Evolutionary conservation across 2,797 vertebrate genomes (phyloP).

Genomic region (Jordanella pulchra): DNA sequence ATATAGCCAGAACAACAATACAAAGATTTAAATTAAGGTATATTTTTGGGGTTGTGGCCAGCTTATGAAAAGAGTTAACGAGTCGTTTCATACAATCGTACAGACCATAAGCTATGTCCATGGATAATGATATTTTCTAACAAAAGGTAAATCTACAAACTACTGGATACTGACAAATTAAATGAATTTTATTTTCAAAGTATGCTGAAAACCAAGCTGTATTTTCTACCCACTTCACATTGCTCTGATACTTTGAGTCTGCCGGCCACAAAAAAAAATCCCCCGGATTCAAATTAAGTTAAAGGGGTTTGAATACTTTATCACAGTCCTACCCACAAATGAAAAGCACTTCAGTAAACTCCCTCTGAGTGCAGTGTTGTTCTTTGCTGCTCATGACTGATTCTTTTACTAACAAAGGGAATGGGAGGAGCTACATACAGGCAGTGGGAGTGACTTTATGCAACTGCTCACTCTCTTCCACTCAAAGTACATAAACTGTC

Average conservation of each 20-base stretch:
- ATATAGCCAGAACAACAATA: not conserved
- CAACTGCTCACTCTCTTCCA: conserved; percentile 31
- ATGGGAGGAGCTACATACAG: conserved; percentile 49
- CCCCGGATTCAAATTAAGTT: not conserved
- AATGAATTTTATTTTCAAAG: not conserved
- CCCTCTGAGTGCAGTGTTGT: conserved; percentile 15
- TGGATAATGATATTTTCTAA: not conserved
- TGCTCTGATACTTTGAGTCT: not conserved
- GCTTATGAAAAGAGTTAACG: not conserved
- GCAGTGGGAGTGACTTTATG: conserved; percentile 46
- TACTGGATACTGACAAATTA: not conserved
- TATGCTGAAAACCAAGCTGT: not conserved
- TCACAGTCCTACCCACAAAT: not conserved
- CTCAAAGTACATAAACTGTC: conserved; percentile 60
- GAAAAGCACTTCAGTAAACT: conserved; percentile 5
- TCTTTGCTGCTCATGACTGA: conserved; percentile 16
- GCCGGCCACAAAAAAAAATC: too few species aligned
- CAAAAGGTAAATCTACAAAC: not conserved
- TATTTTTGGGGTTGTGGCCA: not conserved
- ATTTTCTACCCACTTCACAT: not conserved
- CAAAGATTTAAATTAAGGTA: not conserved
- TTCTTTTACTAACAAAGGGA: conserved; percentile 56
- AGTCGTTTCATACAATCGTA: not conserved
- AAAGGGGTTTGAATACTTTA: not conserved
- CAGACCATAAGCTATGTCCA: not conserved